Percentiles rank a stretch among this genome's conserved stretches.
Evolutionary conservation across 1,140 invertebrate species (phyloP).

Genomic region (Eubasilissa regina): DNA sequence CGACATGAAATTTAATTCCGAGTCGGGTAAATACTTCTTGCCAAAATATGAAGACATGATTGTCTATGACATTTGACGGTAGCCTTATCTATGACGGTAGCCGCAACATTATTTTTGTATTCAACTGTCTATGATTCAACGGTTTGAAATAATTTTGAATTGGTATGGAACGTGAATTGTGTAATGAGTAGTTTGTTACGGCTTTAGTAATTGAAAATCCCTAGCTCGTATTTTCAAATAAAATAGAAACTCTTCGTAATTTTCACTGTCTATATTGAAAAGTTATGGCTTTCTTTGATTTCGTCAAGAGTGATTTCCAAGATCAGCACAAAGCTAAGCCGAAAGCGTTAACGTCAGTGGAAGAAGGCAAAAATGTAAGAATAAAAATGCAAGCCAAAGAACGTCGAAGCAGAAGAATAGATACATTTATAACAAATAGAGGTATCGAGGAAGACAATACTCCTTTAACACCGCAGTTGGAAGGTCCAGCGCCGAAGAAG

Average conservation of each 20-base stretch:
- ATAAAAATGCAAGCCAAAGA: slow-evolving; percentile 43
- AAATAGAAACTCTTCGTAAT: not conserved
- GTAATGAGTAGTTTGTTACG: not conserved
- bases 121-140: slow-evolving; percentile 12
- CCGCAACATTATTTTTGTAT: not conserved
- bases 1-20: too few species aligned
- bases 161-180: not conserved
- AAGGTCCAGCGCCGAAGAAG: not conserved
- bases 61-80: too few species aligned
- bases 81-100: too few species aligned
- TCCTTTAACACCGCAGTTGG: slow-evolving; percentile 6
- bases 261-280: not conserved
- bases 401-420: slow-evolving; percentile 36
- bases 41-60: too few species aligned
- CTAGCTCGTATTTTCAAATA: not conserved
- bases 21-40: too few species aligned
- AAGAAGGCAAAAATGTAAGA: slow-evolving; percentile 42
- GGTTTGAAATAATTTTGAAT: slow-evolving; percentile 20
- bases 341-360: slow-evolving; percentile 31
- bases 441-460: slow-evolving; percentile 29
- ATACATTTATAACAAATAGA: slow-evolving; percentile 42
- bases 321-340: slow-evolving; percentile 47
- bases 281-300: slow-evolving; percentile 28
- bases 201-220: not conserved
- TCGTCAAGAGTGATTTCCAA: slow-evolving; percentile 36